These are phyloP conservation scores for Heteromormyrus szaboi DNA, from an alignment of 2,797 vertebrate species.

Conservation along the genomic window DNA sequence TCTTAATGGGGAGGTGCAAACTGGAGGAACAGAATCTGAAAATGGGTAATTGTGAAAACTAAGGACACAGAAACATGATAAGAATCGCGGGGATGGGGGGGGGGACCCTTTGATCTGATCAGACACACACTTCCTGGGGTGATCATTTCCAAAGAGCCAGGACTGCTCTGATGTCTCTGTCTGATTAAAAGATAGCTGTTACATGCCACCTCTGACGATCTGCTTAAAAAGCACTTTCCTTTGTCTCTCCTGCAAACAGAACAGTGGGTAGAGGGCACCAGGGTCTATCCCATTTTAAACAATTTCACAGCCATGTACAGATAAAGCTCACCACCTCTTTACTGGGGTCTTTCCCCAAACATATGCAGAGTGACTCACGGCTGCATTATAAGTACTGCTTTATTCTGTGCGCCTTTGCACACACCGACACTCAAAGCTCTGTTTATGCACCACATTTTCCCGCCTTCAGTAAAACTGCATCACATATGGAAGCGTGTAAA, in stretches of 20 bases:
- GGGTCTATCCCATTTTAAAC: background rate
- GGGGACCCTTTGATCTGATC: slow-evolving; percentile 2
- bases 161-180: background rate
- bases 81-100: background rate
- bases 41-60: slow-evolving; percentile 17
- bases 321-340: background rate
- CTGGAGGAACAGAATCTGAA: background rate
- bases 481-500: background rate
- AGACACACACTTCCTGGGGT: slow-evolving; percentile 4
- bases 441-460: background rate
- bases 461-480: background rate
- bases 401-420: background rate
- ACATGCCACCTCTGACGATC: background rate
- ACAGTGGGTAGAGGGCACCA: background rate
- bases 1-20: slow-evolving; percentile 10
- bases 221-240: background rate
- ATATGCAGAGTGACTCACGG: background rate
- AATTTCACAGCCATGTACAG: background rate
- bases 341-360: background rate
- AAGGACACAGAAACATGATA: slow-evolving; percentile 7
- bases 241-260: background rate
- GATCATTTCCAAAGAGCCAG: slow-evolving; percentile 1
- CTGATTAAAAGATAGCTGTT: slow-evolving; percentile 8
- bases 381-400: background rate
- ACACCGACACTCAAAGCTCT: background rate